Conservation (phyloP, 2,888 invertebrate species). For the Netelia virgata region DNA sequence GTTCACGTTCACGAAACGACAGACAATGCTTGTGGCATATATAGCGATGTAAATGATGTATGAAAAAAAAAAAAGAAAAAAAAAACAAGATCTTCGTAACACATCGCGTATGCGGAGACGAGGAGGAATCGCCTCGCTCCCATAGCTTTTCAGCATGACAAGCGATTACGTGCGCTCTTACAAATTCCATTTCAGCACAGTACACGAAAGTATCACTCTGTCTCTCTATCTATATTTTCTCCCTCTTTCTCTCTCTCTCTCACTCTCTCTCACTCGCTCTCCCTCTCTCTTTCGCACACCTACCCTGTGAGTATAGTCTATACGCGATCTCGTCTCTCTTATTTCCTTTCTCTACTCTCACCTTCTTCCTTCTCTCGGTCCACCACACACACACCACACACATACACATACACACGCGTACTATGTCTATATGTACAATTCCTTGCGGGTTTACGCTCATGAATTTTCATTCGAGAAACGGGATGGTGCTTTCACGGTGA, state of each 20-base stretch:
- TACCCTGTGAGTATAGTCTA: neutral
- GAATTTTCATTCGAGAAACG: constrained; percentile 65
- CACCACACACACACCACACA: neutral
- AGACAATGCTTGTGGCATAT: neutral
- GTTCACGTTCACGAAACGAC: neutral
- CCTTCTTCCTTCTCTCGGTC: neutral
- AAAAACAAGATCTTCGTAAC: constrained; percentile 26
- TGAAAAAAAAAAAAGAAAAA: neutral
- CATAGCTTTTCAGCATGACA: constrained; percentile 44
- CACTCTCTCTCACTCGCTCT: constrained; percentile 42
- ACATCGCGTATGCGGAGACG: neutral
- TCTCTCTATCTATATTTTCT: constrained; percentile 17
- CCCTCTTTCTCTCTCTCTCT: neutral
- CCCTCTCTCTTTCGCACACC: constrained; percentile 17
- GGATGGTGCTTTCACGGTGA: constrained; percentile 34
- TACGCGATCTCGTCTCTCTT: constrained; percentile 15
- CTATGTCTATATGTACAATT: constrained; percentile 25
- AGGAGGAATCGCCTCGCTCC: constrained; percentile 1
- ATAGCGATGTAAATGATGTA: neutral
- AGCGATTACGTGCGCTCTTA: constrained; percentile 48
- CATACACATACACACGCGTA: neutral
- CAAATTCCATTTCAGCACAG: constrained; percentile 50
- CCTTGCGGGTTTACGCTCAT: constrained; percentile 46
- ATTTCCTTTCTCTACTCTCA: constrained; percentile 16
- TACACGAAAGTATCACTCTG: constrained; percentile 31